Conservation (phyloP, 2,888 invertebrate genomes). For the Thumatha senex region DNA sequence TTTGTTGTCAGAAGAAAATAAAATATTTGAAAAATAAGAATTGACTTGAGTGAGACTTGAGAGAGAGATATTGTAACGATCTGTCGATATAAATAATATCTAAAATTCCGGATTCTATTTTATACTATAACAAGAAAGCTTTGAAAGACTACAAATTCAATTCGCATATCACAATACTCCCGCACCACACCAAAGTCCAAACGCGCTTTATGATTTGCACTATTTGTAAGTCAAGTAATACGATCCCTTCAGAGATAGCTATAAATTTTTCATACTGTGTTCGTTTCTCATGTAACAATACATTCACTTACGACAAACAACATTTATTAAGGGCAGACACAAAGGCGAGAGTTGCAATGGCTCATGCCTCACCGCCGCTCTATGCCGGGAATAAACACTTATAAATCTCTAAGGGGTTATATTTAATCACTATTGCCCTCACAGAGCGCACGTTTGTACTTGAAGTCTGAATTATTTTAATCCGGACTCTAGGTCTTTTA, state of each 20-base stretch:
- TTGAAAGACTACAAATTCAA: too few relatives aligned
- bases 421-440: conserved; percentile 76
- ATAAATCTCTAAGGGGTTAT: conserved; percentile 76
- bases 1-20: conserved; percentile 43
- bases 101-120: too few relatives aligned
- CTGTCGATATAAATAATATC: conserved; percentile 7
- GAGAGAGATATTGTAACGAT: conserved; percentile 32
- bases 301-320: conserved; percentile 66
- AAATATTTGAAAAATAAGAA: conserved; percentile 37
- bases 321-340: conserved; percentile 66
- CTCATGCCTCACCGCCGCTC: conserved; percentile 46
- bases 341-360: conserved; percentile 47
- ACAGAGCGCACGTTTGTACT: conserved; percentile 71
- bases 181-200: background rate
- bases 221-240: conserved; percentile 42
- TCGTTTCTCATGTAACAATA: conserved; percentile 62
- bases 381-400: conserved; percentile 71
- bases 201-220: conserved; percentile 30
- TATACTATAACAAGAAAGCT: too few relatives aligned
- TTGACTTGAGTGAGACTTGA: conserved; percentile 30
- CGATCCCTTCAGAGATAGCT: conserved; percentile 39
- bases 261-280: conserved; percentile 63
- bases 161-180: too few relatives aligned
- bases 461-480: conserved; percentile 74
- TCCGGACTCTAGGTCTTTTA: conserved; percentile 67